phyloP scores from a whole-genome alignment of 2,888 invertebrate species.

The Chloroclystis v-ata region DNA sequence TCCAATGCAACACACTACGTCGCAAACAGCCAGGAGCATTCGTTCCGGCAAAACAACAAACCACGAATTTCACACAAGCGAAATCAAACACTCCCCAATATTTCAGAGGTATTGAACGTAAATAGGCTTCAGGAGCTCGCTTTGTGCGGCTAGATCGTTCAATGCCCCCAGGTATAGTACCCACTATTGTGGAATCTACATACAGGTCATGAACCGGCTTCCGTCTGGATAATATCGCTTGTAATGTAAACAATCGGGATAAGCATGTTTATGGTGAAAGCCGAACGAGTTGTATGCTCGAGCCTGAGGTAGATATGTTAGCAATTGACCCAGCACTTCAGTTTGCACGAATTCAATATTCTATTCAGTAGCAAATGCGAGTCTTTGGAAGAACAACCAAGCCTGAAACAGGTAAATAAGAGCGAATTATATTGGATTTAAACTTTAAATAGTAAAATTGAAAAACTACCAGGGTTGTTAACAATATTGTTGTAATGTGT shows the following conservation, averaged over 20 bases:
- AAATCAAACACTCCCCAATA: constrained; percentile 7
- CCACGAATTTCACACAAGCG: not conserved
- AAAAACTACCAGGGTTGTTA: too few species aligned
- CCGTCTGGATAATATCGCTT: constrained; percentile 28
- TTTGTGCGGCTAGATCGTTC: constrained; percentile 17
- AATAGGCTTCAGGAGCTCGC: constrained; percentile 23
- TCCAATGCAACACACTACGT: too few species aligned
- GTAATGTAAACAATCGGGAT: constrained; percentile 26
- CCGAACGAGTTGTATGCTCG: constrained; percentile 5
- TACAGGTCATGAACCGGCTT: constrained; percentile 29
- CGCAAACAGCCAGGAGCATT: not conserved
- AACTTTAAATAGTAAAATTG: too few species aligned
- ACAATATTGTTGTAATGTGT: too few species aligned
- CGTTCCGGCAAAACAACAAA: not conserved
- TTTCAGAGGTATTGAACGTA: constrained; percentile 18
- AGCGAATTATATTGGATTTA: too few species aligned
- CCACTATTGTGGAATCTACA: constrained; percentile 14
- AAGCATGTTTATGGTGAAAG: constrained; percentile 21
- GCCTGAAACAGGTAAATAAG: not conserved
- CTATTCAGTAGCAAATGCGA: not conserved
- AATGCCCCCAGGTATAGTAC: constrained; percentile 16
- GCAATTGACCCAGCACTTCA: constrained; percentile 2
- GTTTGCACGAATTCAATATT: constrained; percentile 9
- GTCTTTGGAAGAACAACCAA: not conserved
- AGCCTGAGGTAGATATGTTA: not conserved